phyloP scores from a whole-genome alignment of 2,888 invertebrate genomes.

The Drosophila mettleri region DNA sequence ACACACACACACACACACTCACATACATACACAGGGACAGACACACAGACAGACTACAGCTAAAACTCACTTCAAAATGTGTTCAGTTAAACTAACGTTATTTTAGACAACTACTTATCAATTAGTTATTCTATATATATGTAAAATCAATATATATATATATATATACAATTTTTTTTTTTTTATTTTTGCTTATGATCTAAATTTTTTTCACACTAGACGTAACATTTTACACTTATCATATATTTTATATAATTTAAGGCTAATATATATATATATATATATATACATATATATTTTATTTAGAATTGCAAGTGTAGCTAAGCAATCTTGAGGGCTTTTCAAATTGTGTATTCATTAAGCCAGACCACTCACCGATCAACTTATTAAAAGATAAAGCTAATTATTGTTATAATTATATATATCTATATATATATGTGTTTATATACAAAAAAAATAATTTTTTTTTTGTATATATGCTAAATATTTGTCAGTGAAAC shows the following conservation, averaged over 20 bases:
- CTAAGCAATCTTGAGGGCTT: conserved; percentile 74
- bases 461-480: conserved; percentile 22
- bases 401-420: conserved; percentile 21
- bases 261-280: conserved; percentile 6
- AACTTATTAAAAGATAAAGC: conserved; percentile 30
- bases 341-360: conserved; percentile 57
- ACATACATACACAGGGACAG: background rate
- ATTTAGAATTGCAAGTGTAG: conserved; percentile 48
- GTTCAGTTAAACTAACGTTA: conserved; percentile 79
- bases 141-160: conserved; percentile 20
- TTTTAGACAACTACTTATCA: conserved; percentile 68
- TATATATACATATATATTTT: conserved; percentile 9
- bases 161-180: conserved; percentile 23
- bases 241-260: conserved; percentile 41
- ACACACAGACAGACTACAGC: conserved; percentile 19
- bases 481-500: conserved; percentile 29
- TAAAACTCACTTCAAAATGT: conserved; percentile 72
- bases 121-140: conserved; percentile 44
- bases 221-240: conserved; percentile 30
- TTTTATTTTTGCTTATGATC: conserved; percentile 31
- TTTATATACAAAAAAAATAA: conserved; percentile 4
- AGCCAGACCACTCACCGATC: conserved; percentile 48
- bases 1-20: conserved; percentile 11
- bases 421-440: conserved; percentile 13
- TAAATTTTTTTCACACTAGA: conserved; percentile 16